Evolutionary conservation across 2,888 invertebrate genomes (phyloP), one percentile per base, ranked within the genome.

Genomic region (Germaria angustata): DNA sequence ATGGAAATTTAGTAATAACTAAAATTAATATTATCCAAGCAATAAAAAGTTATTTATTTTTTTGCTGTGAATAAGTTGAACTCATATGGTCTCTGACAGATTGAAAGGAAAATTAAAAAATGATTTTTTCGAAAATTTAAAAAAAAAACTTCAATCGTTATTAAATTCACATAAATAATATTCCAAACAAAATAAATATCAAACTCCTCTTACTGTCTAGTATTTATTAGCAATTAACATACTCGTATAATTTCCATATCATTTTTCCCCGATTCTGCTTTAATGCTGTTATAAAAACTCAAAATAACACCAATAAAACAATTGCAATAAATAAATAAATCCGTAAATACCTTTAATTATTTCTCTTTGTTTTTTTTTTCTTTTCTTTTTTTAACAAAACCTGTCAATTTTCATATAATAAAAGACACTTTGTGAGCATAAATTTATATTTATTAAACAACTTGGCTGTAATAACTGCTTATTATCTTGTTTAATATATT

Each of bases 401-500:
- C 66, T 80, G 79, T 80, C 72, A 73, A 72, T 80, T 73, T 80
- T 66, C 34, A 44, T 66, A 73, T 80, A 80, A 80, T 80, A 80
- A 80, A 80, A 80, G 57, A 80, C 72, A 80, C 79, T 72, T 72
- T 73, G 72, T 73, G 51, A 39, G 44, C 59, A 68, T 68, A 80
- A 80, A 80, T 80, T 59, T 73, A 51, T 76, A 82, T 76, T 79
- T 79, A 82, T 76, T 79, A 63, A 63, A 78, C 63, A 78, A 55
- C 53, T 75, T 28, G 72, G 39, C 22, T 53, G 71, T 79, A 76
- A 71, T 71, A 76, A 79, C 75, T 66, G 79, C 79, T 82, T 79
- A 79, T 82, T 79, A 82, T 78, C 82, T 82, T 82, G 82, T 82
- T 78, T 79, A 79, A 79, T 69, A 75, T 79, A 82, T 75, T 79